Evolutionary conservation across 35 echinoderm and acorn worm species (phyloP).

Genomic region (Chiridota heheva): DNA sequence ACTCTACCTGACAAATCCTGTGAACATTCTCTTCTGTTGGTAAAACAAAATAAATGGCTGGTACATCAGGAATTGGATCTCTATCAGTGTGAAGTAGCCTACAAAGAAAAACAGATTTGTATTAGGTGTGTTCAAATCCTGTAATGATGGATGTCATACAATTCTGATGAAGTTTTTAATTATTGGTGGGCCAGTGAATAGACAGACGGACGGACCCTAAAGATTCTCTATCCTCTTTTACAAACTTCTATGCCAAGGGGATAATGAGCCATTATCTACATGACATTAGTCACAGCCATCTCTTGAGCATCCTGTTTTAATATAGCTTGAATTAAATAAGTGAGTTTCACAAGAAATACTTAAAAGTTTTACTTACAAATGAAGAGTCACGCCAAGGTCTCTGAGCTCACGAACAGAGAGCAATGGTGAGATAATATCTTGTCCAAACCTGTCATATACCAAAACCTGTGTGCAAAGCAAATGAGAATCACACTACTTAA

Average conservation of each 20-base stretch:
- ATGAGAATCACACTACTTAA: background rate
- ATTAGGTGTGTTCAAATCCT: no score
- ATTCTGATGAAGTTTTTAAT: no score
- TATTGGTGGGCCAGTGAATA: no score
- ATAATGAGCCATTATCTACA: no score
- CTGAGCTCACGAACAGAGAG: slow-evolving; percentile 87
- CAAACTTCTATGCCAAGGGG: no score
- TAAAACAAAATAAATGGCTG: slow-evolving; percentile 97
- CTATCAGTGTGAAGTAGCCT: slow-evolving; percentile 95
- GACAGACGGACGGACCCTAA: no score
- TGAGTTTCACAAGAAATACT: background rate
- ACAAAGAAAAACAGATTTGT: slow-evolving; percentile 15
- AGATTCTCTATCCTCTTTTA: no score
- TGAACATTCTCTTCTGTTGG: slow-evolving; percentile 96
- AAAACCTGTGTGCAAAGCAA: slow-evolving; percentile 32
- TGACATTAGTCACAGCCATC: no score
- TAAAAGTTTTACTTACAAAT: slow-evolving; percentile 79
- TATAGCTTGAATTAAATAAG: background rate
- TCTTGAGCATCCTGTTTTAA: no score
- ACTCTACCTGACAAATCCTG: slow-evolving; percentile 96
- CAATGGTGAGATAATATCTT: slow-evolving; percentile 97
- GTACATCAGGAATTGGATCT: slow-evolving; percentile 94
- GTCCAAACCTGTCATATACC: slow-evolving; percentile 98
- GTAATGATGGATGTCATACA: no score
- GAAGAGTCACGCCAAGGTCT: slow-evolving; percentile 98